phyloP scores from a whole-genome alignment of 2,888 invertebrate genomes.

The Argynnis bischoffii region DNA sequence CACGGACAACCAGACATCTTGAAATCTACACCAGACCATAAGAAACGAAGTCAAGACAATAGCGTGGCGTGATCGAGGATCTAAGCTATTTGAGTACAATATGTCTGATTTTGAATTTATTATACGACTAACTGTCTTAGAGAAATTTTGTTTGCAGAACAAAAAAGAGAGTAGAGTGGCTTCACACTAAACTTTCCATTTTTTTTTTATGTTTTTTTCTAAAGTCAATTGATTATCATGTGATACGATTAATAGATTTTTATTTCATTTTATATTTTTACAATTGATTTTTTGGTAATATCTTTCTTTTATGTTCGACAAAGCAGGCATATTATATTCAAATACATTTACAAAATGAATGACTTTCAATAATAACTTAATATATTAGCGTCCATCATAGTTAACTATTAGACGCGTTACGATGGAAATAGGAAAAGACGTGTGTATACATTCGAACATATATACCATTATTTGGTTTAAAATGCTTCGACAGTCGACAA shows the following conservation, averaged over 20 bases:
- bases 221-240: not conserved
- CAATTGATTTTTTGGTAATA: not conserved
- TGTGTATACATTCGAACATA: conserved; percentile 6
- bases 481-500: not conserved
- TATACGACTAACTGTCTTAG: too few relatives aligned
- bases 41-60: conserved; percentile 70
- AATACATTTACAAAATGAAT: not conserved
- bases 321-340: conserved; percentile 5
- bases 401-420: not conserved
- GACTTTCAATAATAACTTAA: not conserved
- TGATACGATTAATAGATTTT: not conserved
- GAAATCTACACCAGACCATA: conserved; percentile 93
- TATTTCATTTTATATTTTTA: not conserved
- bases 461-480: not conserved
- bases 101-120: conserved; percentile 11
- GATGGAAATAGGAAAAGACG: not conserved
- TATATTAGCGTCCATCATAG: conserved; percentile 4
- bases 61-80: conserved; percentile 69
- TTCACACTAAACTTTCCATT: not conserved
- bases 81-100: conserved; percentile 28
- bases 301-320: not conserved
- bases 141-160: too few relatives aligned
- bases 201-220: not conserved
- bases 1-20: conserved; percentile 91
- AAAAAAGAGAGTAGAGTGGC: too few relatives aligned